phyloP scores from a whole-genome alignment of 2,888 invertebrate genomes.

The Polyploca ridens region DNA sequence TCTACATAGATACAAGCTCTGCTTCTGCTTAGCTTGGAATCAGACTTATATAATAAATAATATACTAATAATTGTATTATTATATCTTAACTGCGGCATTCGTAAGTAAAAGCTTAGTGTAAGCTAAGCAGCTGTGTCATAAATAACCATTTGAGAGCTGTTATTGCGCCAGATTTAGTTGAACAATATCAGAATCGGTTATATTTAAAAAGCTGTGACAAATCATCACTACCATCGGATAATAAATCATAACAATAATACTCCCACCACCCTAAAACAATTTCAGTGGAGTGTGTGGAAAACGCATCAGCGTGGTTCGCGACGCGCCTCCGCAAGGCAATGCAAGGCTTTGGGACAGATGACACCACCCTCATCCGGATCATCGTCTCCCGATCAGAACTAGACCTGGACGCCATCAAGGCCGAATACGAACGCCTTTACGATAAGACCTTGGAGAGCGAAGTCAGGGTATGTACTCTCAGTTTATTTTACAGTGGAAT shows the following conservation, averaged over 20 bases:
- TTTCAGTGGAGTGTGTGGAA: conserved; percentile 88
- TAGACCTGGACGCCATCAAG: conserved; percentile 89
- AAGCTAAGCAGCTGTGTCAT: no score
- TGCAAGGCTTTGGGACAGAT: conserved; percentile 89
- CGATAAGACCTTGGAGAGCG: conserved; percentile 87
- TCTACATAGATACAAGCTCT: no score
- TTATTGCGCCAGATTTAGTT: no score
- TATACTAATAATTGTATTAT: no score
- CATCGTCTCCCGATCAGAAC: conserved; percentile 87
- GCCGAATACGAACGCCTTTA: conserved; percentile 88
- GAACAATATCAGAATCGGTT: no score
- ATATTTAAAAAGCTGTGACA: no score
- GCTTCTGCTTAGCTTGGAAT: no score
- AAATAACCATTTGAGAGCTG: no score
- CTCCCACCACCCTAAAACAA: neutral
- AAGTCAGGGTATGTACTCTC: conserved; percentile 81
- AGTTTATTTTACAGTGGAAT: conserved; percentile 85
- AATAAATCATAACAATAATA: neutral
- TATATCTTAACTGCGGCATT: no score
- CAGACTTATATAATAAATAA: no score
- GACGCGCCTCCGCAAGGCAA: conserved; percentile 85
- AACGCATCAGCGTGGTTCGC: conserved; percentile 89
- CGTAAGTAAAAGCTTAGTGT: no score
- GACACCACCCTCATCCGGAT: conserved; percentile 89
- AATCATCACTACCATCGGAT: neutral